phyloP scores from a whole-genome alignment of 2,113 vertebrate species.

The Alexandromys fortis region DNA sequence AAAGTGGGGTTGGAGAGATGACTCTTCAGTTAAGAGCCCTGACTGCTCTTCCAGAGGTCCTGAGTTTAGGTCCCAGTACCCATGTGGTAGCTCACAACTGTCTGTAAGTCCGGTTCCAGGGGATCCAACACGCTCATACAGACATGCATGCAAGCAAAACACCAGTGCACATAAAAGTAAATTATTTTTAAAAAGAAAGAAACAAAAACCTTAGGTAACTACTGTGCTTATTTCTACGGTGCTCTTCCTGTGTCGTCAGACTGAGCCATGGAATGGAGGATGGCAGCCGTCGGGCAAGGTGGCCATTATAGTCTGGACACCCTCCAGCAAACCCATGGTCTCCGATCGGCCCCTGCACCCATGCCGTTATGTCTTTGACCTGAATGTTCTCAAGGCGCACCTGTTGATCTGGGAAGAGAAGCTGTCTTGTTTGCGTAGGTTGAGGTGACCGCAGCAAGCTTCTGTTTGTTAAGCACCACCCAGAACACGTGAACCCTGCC shows the following conservation, averaged over 20 bases:
- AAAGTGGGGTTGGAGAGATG: background rate
- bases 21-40: background rate
- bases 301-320: background rate
- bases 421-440: accelerated
- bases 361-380: accelerated
- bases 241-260: accelerated
- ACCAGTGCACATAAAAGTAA: background rate
- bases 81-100: background rate
- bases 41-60: background rate
- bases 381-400: background rate
- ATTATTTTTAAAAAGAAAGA: background rate
- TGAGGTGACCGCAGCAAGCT: background rate
- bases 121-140: background rate
- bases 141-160: background rate
- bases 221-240: background rate
- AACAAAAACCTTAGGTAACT: background rate
- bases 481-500: accelerated
- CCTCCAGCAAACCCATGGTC: background rate
- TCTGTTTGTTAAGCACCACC: background rate
- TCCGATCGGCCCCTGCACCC: background rate
- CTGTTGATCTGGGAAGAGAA: background rate
- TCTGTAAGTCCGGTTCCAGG: background rate
- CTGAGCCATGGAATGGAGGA: background rate
- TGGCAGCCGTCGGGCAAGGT: too few relatives aligned
- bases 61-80: background rate